A percentile compares a stretch with the other conserved stretches of the same genome.
Conservation (phyloP, 2,113 vertebrate genomes). For the Chaetodon auriga region DNA sequence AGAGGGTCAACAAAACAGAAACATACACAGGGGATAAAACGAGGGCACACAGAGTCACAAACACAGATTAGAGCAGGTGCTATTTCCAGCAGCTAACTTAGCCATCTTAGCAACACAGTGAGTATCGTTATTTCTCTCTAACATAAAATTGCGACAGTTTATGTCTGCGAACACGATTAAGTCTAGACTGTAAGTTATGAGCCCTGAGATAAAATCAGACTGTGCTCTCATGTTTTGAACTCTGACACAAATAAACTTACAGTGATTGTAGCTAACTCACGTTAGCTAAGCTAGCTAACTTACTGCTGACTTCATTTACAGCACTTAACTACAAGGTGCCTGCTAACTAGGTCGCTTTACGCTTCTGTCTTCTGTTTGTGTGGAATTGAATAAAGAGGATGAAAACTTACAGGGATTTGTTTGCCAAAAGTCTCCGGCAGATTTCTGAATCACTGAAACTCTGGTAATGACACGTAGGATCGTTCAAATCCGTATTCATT, state of each 20-base stretch:
- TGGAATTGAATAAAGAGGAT: rapidly evolving
- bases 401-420: constrained; percentile 29
- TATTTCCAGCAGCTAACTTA: neutral
- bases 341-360: rapidly evolving
- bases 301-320: neutral
- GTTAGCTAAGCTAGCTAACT: constrained; percentile 47
- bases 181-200: neutral
- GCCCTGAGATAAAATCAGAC: neutral
- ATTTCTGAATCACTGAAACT: constrained; percentile 34
- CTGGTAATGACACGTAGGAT: constrained; percentile 75
- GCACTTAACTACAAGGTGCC: neutral
- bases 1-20: neutral
- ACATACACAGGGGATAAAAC: neutral
- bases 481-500: constrained; percentile 42
- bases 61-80: neutral
- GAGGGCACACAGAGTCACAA: neutral
- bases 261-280: constrained; percentile 11
- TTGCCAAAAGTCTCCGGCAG: neutral
- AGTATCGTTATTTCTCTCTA: too few relatives aligned
- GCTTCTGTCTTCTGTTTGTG: neutral
- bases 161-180: neutral
- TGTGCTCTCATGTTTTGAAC: constrained; percentile 5
- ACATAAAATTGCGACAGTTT: neutral
- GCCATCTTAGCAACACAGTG: too few relatives aligned
- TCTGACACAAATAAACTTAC: neutral